These are phyloP conservation scores for Erythrocercus mccallii DNA, from an alignment of 2,113 vertebrate species.

Conservation along the genomic window DNA sequence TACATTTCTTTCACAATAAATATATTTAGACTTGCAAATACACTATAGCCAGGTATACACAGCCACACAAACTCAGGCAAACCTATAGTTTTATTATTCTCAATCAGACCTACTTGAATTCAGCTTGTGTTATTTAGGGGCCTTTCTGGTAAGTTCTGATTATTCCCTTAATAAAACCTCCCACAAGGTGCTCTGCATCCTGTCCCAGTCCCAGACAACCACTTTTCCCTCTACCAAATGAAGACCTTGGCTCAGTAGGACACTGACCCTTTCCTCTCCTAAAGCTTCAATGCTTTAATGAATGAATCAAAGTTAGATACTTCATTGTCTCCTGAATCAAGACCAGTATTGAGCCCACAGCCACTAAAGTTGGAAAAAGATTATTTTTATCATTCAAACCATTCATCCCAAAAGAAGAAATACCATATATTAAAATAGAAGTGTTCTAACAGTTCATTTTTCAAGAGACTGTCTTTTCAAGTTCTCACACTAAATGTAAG, in stretches of 20 bases:
- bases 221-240: not conserved
- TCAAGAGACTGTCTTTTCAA: not conserved
- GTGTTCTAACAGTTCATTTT: constrained; percentile 8
- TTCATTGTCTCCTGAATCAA: not conserved
- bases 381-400: not conserved
- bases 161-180: not conserved
- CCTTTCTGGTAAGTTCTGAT: not conserved
- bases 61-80: not conserved
- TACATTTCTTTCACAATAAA: not conserved
- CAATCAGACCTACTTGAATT: not conserved
- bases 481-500: not conserved
- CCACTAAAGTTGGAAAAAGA: not conserved
- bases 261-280: not conserved
- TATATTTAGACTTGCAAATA: not conserved
- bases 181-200: not conserved
- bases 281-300: not conserved
- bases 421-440: not conserved
- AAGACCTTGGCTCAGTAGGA: not conserved
- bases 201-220: not conserved
- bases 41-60: not conserved
- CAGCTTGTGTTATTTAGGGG: not conserved
- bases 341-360: not conserved
- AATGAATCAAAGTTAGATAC: not conserved
- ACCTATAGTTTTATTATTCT: not conserved
- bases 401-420: not conserved